Conservation (phyloP, 2,797 vertebrate genomes). For the Mionectes olivaceus region DNA sequence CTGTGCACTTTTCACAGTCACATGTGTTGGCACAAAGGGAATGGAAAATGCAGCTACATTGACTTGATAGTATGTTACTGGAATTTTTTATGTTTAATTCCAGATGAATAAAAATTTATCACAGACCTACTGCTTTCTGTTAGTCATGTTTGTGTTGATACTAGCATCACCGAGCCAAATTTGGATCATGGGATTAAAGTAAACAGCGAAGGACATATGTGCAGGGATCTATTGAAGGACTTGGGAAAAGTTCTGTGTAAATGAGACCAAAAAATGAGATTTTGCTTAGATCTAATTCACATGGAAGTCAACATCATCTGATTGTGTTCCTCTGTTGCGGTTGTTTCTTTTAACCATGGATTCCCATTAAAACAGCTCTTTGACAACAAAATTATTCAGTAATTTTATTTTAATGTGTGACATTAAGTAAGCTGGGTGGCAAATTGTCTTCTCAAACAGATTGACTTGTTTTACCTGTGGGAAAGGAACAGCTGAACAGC, state of each 20-base stretch:
- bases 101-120: not conserved
- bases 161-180: not conserved
- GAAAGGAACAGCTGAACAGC: slow-evolving; percentile 60
- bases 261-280: not conserved
- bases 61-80: not conserved
- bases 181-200: not conserved
- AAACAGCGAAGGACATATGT: not conserved
- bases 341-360: not conserved
- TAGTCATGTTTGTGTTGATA: slow-evolving; percentile 13
- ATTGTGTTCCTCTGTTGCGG: not conserved
- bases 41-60: not conserved
- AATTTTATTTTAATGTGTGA: slow-evolving; percentile 46
- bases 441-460: slow-evolving; percentile 52
- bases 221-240: not conserved
- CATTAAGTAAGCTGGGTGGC: slow-evolving; percentile 54
- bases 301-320: not conserved
- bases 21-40: not conserved
- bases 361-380: slow-evolving; percentile 1
- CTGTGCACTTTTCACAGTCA: not conserved
- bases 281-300: slow-evolving; percentile 2
- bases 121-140: not conserved
- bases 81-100: not conserved
- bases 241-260: not conserved
- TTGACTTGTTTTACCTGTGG: slow-evolving; percentile 64
- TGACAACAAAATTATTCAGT: slow-evolving; percentile 42